phyloP scores from a whole-genome alignment of 2,113 vertebrate species.

The Catagonus wagneri region DNA sequence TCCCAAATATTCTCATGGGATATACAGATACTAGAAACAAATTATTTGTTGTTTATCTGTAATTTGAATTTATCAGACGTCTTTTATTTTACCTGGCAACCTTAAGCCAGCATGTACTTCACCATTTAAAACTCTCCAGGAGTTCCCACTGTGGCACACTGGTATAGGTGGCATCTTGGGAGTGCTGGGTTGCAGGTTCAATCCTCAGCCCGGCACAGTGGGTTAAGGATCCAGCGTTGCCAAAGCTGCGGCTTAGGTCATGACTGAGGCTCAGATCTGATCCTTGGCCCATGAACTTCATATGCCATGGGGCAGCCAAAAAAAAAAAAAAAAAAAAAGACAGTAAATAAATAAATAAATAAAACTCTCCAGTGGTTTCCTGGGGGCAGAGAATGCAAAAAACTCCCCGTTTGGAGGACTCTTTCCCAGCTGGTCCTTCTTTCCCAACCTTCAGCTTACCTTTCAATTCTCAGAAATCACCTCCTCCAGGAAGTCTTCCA shows the following conservation, averaged over 20 bases:
- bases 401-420: neutral
- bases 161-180: too few relatives aligned
- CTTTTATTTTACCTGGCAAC: neutral
- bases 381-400: neutral
- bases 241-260: too few relatives aligned
- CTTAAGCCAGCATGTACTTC: neutral
- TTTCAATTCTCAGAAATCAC: constrained; percentile 13
- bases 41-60: neutral
- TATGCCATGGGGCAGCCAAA: too few relatives aligned
- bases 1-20: neutral
- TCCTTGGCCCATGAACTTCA: too few relatives aligned
- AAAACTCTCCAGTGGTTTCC: neutral
- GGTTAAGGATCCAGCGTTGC: too few relatives aligned
- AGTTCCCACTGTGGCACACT: too few relatives aligned
- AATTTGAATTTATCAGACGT: neutral
- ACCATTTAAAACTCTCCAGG: neutral
- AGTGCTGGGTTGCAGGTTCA: too few relatives aligned
- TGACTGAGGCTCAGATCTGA: too few relatives aligned
- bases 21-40: neutral
- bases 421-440: neutral
- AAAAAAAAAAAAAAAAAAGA: too few relatives aligned
- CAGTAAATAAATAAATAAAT: too few relatives aligned
- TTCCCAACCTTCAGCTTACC: neutral
- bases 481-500: neutral
- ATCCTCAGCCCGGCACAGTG: too few relatives aligned